Base-by-base conservation (phyloP, 2,797 vertebrate species). In the Gastrophryne carolinensis region DNA sequence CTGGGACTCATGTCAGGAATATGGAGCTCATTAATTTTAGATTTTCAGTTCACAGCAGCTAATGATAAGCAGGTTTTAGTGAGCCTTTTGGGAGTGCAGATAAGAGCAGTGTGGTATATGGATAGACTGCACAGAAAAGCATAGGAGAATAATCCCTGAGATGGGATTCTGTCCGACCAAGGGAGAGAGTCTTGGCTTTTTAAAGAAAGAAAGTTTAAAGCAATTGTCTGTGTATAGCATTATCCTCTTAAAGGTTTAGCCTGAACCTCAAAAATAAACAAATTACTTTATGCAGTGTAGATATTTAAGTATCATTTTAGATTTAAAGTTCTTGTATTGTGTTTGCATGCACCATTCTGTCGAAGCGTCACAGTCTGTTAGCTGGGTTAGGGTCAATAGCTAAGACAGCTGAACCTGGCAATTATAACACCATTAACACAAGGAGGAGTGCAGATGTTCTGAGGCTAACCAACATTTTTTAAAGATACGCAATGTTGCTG, bases 1-100 rank as follows among this genome's bases (percentile, higher is more conserved):
- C 47, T 7, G 74, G 74, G 74, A 77, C 24, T 69, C 34, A 57
- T 64, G 58, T 70, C 47, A 56, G 66, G 49, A 77, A 77, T 77
- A 77, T 64, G 47, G 66, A 77, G 66, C 74, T 77, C 74, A 71
- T 70, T 77, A 70, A 77, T 71, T 77, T 77, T 71, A 77, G 50
- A 70, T 77, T 77, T 77, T 60, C 67, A 77, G 52, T 71, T 77
- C 74, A 71, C 67, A 71, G 74, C 58, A 63, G 58, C 66, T 57
- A 71, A 63, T 50, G 44, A 63, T 77, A 77, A 77, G 57, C 66
- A 70, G 66, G 74, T 77, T 77, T 77, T 77, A 77, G 74, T 39
- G 37, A 64, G 60, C 67, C 74, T 56, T 56, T 69, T 62, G 74
- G 74, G 74, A 77, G 37, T 35, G 64, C 57, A 63, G 73, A 74